Evolutionary conservation across 2,888 invertebrate species (phyloP), one percentile per base, ranked within the genome.

Genomic region (Drosophila mulleri): DNA sequence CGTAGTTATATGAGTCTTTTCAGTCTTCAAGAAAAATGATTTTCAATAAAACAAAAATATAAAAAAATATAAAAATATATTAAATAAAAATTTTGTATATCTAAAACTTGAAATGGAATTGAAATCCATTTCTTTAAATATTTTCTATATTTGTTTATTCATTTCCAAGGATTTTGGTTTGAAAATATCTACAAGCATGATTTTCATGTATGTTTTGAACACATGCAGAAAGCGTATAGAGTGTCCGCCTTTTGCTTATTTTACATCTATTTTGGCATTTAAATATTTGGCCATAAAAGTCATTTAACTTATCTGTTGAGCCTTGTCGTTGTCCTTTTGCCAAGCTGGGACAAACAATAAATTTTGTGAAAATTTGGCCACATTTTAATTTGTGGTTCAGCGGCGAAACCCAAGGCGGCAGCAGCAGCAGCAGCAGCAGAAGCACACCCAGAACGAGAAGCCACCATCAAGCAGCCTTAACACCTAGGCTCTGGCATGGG

Each of bases 301-400:
- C 76, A 71, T 77, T 77, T 77, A 80, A 66, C 70, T 75, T 80
- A 80, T 77, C 41, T 48, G 54, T 57, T 54, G 39, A 58, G 74
- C 75, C 56, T 64, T 64, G 58, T 58, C 66, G 63, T 59, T 68
- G 61, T 70, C 56, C 64, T 60, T 70, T 70, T 76, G 75, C 72
- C 60, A 80, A 86, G 72, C 71, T 72, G 78, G 67, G 88, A 69
- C 72, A 82, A 79, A 84, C 88, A 88, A 84, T 84, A 84, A 89
- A 84, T 84, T 84, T 71, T 79, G 69, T 47, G 80, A 62, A 79
- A 89, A 77, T 87, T 79, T 88, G 72, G 88, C 88, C 84, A 89
- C 88, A 88, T 89, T 89, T 84, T 84, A 89, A 84, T 84, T 84
- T 84, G 84, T 85, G 85, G 82, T 88, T 68, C 63, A 75, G 60